Evolutionary conservation across 2,888 invertebrate species (phyloP), one percentile per base, ranked within the genome.

Genomic region (Ditula angustiorana): DNA sequence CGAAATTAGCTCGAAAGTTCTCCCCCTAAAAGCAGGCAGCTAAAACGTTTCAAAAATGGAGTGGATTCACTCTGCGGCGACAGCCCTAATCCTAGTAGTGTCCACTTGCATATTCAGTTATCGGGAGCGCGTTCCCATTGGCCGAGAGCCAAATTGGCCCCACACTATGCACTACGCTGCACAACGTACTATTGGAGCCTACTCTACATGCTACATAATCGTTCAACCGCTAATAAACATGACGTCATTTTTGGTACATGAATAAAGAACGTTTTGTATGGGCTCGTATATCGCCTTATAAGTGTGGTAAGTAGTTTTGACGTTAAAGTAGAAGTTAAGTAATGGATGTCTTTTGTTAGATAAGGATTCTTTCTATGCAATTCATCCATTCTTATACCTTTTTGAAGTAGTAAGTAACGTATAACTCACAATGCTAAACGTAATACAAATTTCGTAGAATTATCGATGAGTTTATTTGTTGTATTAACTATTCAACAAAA

Each of bases 41-140:
- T 63, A 26, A 64, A 64, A 35, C 46, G 47, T 35, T 37, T 59
- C 53, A 64, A 64, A 64, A 64, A 59, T 57, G 57, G 63, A 10
- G 33, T 57, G 41, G 35, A 30, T 41, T 61, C 35, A 61, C 57
- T 58, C 61, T 64, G 59, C 55, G 69, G 68, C 70, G 74, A 77
- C 79, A 79, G 62, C 74, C 75, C 76, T 81, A 77, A 79, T 74
- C 71, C 77, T 71, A 75, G 76, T 74, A 73, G 73, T 80, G 82
- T 80, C 82, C 82, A 80, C 80, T 81, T 79, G 82, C 81, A 85
- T 85, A 88, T 88, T 88, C 86, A 86, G 87, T 85, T 88, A 88
- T 87, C 83, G 83, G 77, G 79, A 78, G 75, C 79, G 75, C 79
- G 83, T 78, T 83, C 83, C 77, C 80, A 79, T 87, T 90, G 90